Base-by-base conservation (phyloP, 1,140 invertebrate species). In the Hyposmocoma kahamanoa region DNA sequence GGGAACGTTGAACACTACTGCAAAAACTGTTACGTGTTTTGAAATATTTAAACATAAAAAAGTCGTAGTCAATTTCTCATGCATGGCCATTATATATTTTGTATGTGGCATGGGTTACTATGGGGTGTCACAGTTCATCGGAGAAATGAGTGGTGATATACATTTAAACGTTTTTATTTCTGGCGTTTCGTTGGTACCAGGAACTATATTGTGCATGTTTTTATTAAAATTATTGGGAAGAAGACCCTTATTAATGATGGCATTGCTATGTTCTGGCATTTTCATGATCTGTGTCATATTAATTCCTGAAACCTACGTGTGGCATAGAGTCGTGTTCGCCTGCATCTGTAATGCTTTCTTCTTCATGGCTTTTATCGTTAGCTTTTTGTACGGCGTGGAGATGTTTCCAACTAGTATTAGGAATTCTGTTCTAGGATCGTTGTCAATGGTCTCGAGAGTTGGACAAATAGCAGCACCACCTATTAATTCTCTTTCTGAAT, bases 91-190 rank as follows among this genome's bases (percentile, higher is more conserved):
- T 42, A 89, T 90, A 42, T 94, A 92, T 89, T 71, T 91, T 9
- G 88, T 91, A 0, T 91, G 91, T 50, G 92, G 92, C 5, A 87
- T 93, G 67, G 90, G 91, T n/a, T 90, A 93, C 56, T 94, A 92
- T 58, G 92, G 92, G 2, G 89, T 92, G 6, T 90, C 92, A 0
- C 92, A 93, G 61, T 93, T 91, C 55, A 90, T 93, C 41, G 89
- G 91, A 0, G 87, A 90, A 57, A 85, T 92, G 49, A 90, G 89
- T 18, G 92, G 91, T 1, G 72, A 94, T 62, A 92, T 93, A 30
- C 93, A 93, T 59, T 17, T 89, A 0, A 94, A 93, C 64, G 91
- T 93, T 11, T 87, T 91, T 0, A 68, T 92, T 11, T 92, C 91
- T 15, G 90, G 90, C 49, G n/a, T 36, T 0, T 30, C 82, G 20